These are phyloP conservation scores for Allolobophora icterica DNA, from an alignment of 2,888 invertebrate species.

Conservation along the genomic window DNA sequence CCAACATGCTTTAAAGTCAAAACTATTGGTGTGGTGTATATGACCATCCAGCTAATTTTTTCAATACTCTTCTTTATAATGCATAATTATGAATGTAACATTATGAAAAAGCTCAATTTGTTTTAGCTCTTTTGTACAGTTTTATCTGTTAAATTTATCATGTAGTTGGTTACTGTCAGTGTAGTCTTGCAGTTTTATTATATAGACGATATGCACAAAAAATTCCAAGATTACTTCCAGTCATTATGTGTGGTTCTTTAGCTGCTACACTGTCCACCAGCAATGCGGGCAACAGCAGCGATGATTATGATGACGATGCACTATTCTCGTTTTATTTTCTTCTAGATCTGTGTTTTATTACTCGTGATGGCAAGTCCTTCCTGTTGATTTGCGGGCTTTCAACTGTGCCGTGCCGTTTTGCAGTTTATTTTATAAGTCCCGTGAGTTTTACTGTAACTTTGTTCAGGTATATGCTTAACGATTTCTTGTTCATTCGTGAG, in stretches of 20 bases:
- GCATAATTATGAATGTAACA: conserved; percentile 29
- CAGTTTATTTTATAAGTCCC: conserved; percentile 23
- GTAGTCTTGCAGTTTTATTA: conserved; percentile 20
- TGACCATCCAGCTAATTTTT: conserved; percentile 29
- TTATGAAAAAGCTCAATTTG: conserved; percentile 30
- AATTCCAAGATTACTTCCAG: conserved; percentile 18
- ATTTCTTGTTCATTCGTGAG: conserved; percentile 23
- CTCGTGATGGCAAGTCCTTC: conserved; percentile 8
- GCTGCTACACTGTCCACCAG: conserved; percentile 4
- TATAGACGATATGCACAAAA: conserved; percentile 25
- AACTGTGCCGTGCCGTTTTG: conserved; percentile 28
- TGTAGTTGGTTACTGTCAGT: conserved; percentile 24
- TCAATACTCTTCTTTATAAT: conserved; percentile 29
- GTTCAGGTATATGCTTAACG: conserved; percentile 27
- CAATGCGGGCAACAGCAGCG: not conserved
- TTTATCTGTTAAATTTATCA: conserved; percentile 21
- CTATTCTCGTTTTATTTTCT: conserved; percentile 9
- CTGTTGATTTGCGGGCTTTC: conserved; percentile 30
- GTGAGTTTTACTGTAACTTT: conserved; percentile 22
- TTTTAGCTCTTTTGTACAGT: conserved; percentile 29
- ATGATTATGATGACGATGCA: not conserved
- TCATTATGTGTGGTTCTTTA: conserved; percentile 5
- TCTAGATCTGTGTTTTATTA: conserved; percentile 28
- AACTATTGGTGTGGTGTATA: conserved; percentile 3
- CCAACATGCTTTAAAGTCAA: not conserved